Conservation (phyloP, 2,113 vertebrate species). For the Nansenia antarctica region DNA sequence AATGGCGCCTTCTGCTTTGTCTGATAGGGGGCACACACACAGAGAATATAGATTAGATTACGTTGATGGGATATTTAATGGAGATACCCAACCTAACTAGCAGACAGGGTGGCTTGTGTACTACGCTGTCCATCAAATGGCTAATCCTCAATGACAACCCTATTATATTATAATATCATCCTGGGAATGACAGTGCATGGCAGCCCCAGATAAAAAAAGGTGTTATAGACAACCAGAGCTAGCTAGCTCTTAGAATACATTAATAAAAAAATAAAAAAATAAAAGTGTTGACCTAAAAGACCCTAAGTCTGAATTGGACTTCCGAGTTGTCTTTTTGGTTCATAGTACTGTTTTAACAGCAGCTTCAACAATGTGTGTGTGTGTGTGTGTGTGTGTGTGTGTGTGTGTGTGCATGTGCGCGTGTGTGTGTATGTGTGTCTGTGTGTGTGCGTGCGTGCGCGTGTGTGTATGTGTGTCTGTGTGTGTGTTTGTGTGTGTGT, state of each 20-base stretch:
- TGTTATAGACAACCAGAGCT: no score
- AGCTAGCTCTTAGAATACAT: no score
- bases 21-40: slow-evolving; percentile 2
- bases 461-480: neutral
- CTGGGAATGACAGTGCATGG: no score
- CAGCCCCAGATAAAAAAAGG: no score
- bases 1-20: slow-evolving; percentile 6
- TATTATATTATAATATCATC: slow-evolving; percentile 12
- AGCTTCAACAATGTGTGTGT: no score
- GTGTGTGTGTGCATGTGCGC: no score
- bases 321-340: no score
- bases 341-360: no score
- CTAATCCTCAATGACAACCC: slow-evolving; percentile 9
- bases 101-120: slow-evolving; percentile 11
- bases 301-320: no score
- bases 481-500: slow-evolving; percentile 15
- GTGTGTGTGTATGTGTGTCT: neutral
- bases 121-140: slow-evolving; percentile 1
- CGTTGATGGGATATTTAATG: slow-evolving; percentile 1
- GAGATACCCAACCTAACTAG: slow-evolving; percentile 5
- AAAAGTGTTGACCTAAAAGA: neutral
- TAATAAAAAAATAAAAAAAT: neutral
- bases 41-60: neutral
- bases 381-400: no score
- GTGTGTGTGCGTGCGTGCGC: neutral